These are phyloP conservation scores for Apotomis betuletana DNA, from an alignment of 2,888 invertebrate genomes.

Conservation along the genomic window DNA sequence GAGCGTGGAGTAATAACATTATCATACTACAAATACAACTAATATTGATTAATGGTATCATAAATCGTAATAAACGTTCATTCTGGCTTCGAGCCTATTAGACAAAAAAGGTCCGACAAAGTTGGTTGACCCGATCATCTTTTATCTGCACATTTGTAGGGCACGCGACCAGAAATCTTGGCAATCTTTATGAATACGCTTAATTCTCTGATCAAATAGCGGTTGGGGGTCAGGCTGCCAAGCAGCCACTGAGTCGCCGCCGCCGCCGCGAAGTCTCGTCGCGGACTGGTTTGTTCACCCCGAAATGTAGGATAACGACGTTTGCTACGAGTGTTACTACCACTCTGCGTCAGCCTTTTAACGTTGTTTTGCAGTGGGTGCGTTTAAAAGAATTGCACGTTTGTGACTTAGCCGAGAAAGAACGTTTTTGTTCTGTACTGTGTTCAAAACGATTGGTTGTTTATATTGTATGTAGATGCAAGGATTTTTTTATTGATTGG, in stretches of 20 bases:
- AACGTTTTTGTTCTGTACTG: background rate
- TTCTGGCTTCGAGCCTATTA: background rate
- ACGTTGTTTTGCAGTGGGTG: slow-evolving; percentile 64
- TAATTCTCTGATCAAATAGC: slow-evolving; percentile 60
- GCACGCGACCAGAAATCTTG: slow-evolving; percentile 36
- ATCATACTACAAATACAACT: too few relatives aligned
- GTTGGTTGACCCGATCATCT: slow-evolving; percentile 13
- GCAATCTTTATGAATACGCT: slow-evolving; percentile 39
- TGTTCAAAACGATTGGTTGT: background rate
- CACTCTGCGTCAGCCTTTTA: slow-evolving; percentile 60
- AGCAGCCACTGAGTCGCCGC: slow-evolving; percentile 54
- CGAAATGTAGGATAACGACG: slow-evolving; percentile 77
- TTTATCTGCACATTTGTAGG: slow-evolving; percentile 24
- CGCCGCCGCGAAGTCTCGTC: slow-evolving; percentile 61
- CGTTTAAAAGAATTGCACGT: slow-evolving; percentile 67
- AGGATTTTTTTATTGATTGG: background rate
- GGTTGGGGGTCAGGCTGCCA: slow-evolving; percentile 48
- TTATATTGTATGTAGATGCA: slow-evolving; percentile 1
- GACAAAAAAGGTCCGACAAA: background rate
- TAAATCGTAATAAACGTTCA: background rate
- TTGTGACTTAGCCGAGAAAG: slow-evolving; percentile 51
- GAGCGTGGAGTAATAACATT: too few relatives aligned
- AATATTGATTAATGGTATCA: background rate
- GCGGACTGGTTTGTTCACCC: slow-evolving; percentile 73
- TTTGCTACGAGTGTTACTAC: slow-evolving; percentile 75